Percentiles rank a stretch among this genome's conserved stretches.
phyloP scores from a whole-genome alignment of 2,113 vertebrate species.

The Panthera tigris region DNA sequence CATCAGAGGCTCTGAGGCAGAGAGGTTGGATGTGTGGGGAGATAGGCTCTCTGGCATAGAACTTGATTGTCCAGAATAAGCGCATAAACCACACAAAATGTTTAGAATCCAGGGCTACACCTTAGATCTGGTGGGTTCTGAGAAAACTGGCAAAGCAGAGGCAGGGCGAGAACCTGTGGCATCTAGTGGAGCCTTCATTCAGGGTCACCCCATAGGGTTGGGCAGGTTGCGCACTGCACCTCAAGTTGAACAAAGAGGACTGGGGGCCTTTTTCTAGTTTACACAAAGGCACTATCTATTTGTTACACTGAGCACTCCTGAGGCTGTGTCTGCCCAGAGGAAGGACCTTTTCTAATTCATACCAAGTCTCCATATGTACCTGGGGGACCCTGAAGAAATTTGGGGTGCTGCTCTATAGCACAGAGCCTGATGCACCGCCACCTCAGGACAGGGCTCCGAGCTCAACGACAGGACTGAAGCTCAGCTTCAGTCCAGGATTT shows the following conservation, averaged over 20 bases:
- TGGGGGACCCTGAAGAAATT: not conserved
- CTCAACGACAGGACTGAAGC: not conserved
- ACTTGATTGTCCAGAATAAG: not conserved
- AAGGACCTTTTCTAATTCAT: not conserved
- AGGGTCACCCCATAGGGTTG: too few relatives aligned
- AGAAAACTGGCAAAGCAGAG: not conserved
- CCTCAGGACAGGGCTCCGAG: not conserved
- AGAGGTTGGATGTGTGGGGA: not conserved
- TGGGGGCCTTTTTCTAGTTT: not conserved
- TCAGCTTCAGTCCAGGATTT: not conserved
- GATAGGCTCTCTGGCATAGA: not conserved
- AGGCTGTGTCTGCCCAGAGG: not conserved
- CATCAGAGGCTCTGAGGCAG: not conserved
- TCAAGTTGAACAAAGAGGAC: too few relatives aligned
- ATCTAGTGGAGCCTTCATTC: not conserved
- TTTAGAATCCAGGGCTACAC: not conserved
- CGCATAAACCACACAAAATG: not conserved
- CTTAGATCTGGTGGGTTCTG: not conserved
- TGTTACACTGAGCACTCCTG: not conserved
- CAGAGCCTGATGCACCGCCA: not conserved
- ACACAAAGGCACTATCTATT: not conserved
- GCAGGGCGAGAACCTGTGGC: not conserved
- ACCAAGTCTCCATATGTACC: too few relatives aligned
- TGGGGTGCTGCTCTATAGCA: not conserved
- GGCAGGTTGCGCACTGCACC: not conserved